These are phyloP conservation scores for Pseudomyrmex cubaensis DNA, from an alignment of 1,140 invertebrate species.

Conservation along the genomic window DNA sequence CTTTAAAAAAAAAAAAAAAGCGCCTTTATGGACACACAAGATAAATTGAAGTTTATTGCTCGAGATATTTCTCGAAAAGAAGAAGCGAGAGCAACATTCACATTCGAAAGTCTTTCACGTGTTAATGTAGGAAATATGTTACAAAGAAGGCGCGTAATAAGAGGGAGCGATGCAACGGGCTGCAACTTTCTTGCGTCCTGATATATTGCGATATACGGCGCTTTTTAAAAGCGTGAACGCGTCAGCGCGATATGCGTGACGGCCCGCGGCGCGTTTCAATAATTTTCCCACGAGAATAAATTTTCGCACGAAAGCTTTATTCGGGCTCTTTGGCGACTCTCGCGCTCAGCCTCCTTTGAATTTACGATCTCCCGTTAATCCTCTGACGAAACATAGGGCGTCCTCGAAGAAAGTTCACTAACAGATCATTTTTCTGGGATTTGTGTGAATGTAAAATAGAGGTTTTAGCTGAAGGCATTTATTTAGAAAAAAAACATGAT, in stretches of 20 bases:
- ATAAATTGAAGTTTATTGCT: constrained; percentile 20
- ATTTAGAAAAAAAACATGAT: not conserved
- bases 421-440: not conserved
- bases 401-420: not conserved
- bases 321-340: not conserved
- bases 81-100: not conserved
- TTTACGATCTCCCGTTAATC: constrained; percentile 14
- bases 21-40: not conserved
- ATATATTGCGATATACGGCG: constrained; percentile 24
- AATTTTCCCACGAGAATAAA: constrained; percentile 50
- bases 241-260: constrained; percentile 36
- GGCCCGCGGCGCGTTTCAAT: constrained; percentile 30
- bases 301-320: constrained; percentile 37
- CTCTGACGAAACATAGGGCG: not conserved
- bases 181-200: constrained; percentile 30
- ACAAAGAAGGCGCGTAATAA: not conserved
- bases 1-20: no score
- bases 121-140: not conserved
- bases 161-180: not conserved
- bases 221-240: constrained; percentile 9
- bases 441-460: not conserved
- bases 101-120: not conserved
- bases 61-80: not conserved
- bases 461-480: not conserved
- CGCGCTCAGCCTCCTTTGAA: not conserved